Evolutionary conservation across 2,113 vertebrate genomes (phyloP).

Genomic region (Marmota monax): DNA sequence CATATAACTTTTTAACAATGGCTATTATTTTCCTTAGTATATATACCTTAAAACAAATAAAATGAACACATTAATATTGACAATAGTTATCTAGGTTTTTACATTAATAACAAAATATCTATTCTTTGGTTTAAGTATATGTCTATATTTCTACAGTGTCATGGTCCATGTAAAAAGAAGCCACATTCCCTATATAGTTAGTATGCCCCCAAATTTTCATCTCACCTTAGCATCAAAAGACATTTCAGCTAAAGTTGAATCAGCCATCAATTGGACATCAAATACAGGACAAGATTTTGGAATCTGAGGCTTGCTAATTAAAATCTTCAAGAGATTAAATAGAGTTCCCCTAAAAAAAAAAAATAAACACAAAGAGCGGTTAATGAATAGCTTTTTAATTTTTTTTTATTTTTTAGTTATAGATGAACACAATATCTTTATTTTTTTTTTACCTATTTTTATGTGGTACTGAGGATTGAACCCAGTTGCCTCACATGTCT

Average conservation of each 20-base stretch:
- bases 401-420: too few relatives aligned
- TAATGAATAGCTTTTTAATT: background rate
- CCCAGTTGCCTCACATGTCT: too few relatives aligned
- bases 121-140: slow-evolving; percentile 51
- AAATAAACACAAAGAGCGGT: slow-evolving; percentile 45
- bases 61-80: background rate
- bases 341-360: slow-evolving; percentile 65
- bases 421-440: too few relatives aligned
- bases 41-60: slow-evolving; percentile 24
- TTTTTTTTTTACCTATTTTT: too few relatives aligned
- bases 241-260: slow-evolving; percentile 58
- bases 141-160: background rate
- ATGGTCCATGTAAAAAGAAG: background rate
- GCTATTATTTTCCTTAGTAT: slow-evolving; percentile 40
- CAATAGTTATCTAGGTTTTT: background rate
- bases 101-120: slow-evolving; percentile 39
- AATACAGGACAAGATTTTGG: slow-evolving; percentile 62
- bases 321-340: slow-evolving; percentile 78
- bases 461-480: too few relatives aligned
- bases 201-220: background rate
- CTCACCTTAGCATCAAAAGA: slow-evolving; percentile 78
- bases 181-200: background rate
- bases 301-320: slow-evolving; percentile 77
- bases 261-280: slow-evolving; percentile 54
- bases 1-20: slow-evolving; percentile 27